Evolutionary conservation across 1,140 invertebrate genomes (phyloP).

Genomic region (Spodoptera litura): DNA sequence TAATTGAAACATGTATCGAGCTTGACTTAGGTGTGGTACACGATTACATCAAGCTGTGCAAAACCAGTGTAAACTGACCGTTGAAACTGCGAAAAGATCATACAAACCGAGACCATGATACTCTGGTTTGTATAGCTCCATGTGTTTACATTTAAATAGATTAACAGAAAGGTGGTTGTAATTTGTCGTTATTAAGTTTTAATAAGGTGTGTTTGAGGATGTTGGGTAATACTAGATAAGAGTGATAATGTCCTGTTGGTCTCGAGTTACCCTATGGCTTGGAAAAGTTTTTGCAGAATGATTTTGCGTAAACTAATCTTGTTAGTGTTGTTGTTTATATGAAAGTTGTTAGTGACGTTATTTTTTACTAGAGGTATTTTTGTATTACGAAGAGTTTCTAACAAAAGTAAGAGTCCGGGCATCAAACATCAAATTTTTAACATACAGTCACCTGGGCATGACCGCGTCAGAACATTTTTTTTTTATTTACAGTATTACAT

Average conservation of each 20-base stretch:
- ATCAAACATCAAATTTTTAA: no score
- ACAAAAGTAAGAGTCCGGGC: no score
- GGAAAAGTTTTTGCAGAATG: no score
- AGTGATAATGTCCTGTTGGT: neutral
- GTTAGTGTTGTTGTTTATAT: no score
- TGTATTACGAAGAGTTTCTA: no score
- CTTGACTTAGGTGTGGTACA: slow-evolving; percentile 50
- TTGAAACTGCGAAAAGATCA: neutral
- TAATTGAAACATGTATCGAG: slow-evolving; percentile 74
- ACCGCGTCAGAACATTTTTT: no score
- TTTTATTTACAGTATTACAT: no score
- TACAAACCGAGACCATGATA: neutral
- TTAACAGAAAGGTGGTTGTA: slow-evolving; percentile 43
- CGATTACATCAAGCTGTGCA: neutral
- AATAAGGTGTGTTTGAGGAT: slow-evolving; percentile 14
- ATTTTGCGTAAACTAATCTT: no score
- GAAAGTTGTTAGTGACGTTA: no score
- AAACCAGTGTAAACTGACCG: neutral
- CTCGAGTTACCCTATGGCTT: no score
- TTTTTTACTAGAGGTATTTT: no score
- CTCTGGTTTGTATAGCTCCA: neutral
- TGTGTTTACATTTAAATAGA: slow-evolving; percentile 57
- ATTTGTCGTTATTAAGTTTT: slow-evolving; percentile 46
- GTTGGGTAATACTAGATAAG: slow-evolving; percentile 20
- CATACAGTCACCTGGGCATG: no score